Percentiles rank a stretch among this genome's conserved stretches.
phyloP scores from a whole-genome alignment of 2,888 invertebrate genomes.

The Cryptus armator region DNA sequence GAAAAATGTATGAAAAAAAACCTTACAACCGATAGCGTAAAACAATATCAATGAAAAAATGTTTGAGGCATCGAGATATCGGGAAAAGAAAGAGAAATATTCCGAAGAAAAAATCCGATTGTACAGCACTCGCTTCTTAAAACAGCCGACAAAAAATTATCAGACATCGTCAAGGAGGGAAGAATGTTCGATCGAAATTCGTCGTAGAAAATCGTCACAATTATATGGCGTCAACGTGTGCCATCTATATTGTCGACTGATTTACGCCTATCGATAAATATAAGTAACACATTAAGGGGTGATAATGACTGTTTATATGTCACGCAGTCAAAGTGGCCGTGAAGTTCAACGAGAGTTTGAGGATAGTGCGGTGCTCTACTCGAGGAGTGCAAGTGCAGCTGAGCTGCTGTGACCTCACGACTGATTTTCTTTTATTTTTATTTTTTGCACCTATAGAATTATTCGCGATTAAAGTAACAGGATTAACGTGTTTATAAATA shows the following conservation, averaged over 20 bases:
- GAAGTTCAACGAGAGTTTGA: constrained; percentile 46
- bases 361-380: constrained; percentile 1
- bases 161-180: too few species aligned
- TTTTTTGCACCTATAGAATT: not conserved
- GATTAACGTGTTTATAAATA: not conserved
- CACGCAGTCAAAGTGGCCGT: constrained; percentile 58
- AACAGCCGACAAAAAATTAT: too few species aligned
- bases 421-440: not conserved
- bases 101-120: not conserved
- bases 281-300: constrained; percentile 70
- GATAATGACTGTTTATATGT: constrained; percentile 65
- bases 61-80: constrained; percentile 7
- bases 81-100: not conserved
- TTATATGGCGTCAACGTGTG: not conserved
- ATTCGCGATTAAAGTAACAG: not conserved
- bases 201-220: not conserved
- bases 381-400: constrained; percentile 17
- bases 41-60: not conserved
- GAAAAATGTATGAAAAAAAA: constrained; percentile 4
- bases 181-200: not conserved
- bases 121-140: too few species aligned
- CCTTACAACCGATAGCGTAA: constrained; percentile 7
- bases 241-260: constrained; percentile 59
- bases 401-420: constrained; percentile 2
- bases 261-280: constrained; percentile 76